phyloP scores from a whole-genome alignment of 2,888 invertebrate genomes.

The Drepanosiphum platanoidis region DNA sequence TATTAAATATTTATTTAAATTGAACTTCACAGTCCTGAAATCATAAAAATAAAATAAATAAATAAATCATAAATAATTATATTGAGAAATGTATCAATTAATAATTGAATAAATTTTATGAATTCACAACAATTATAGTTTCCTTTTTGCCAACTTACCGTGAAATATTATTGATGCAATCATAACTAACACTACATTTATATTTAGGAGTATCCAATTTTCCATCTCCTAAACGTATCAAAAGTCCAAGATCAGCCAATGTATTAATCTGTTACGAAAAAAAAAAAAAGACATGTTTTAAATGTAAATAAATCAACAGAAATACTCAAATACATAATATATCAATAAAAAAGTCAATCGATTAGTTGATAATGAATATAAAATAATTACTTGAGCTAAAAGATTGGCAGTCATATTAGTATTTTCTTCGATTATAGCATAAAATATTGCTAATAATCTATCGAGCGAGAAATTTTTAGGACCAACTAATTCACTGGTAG shows the following conservation, averaged over 20 bases:
- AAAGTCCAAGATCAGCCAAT: conserved; percentile 82
- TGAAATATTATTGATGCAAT: conserved; percentile 81
- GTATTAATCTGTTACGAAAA: conserved; percentile 66
- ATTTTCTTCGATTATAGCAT: conserved; percentile 80
- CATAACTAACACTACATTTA: conserved; percentile 85
- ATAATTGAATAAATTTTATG: background rate
- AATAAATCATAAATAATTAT: conserved; percentile 8
- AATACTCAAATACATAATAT: too few species aligned
- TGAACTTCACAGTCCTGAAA: conserved; percentile 65
- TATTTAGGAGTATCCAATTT: conserved; percentile 84
- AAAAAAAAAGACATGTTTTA: background rate
- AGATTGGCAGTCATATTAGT: conserved; percentile 87
- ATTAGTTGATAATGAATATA: background rate
- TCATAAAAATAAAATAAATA: conserved; percentile 40
- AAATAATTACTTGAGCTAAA: conserved; percentile 74
- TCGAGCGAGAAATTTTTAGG: conserved; percentile 86
- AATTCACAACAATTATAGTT: background rate
- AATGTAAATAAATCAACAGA: background rate
- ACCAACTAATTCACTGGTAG: conserved; percentile 77
- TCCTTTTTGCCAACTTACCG: too few species aligned
- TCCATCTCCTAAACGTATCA: conserved; percentile 77
- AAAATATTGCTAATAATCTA: conserved; percentile 87
- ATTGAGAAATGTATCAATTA: background rate
- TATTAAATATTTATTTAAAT: conserved; percentile 64
- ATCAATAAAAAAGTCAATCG: background rate